A percentile compares a stretch with the other conserved stretches of the same genome.
Conservation (phyloP, 2,888 invertebrate genomes). For the Crocallis elinguaria region DNA sequence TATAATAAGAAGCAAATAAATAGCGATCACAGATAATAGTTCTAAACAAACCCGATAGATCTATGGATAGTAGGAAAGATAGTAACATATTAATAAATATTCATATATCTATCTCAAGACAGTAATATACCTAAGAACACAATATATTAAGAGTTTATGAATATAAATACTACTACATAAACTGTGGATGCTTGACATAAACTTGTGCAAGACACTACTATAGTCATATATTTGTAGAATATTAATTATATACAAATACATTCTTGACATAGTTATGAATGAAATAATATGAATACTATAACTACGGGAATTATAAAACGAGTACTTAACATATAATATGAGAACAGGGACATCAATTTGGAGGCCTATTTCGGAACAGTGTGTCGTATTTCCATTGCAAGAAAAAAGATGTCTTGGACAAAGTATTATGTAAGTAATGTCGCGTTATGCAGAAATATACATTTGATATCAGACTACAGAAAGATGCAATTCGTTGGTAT, state of each 20-base stretch:
- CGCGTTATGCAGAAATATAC: no score
- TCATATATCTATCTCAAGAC: constrained; percentile 35
- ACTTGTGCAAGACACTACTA: constrained; percentile 47
- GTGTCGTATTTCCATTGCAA: constrained; percentile 13
- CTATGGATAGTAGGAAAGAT: constrained; percentile 48
- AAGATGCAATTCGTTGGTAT: no score
- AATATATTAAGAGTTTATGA: constrained; percentile 19
- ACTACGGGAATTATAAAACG: not conserved
- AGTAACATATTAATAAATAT: constrained; percentile 35
- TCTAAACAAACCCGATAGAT: constrained; percentile 56
- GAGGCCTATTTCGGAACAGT: not conserved
- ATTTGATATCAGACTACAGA: no score
- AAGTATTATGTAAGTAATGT: no score
- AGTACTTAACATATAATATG: not conserved
- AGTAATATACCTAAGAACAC: constrained; percentile 33
- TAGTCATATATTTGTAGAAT: not conserved
- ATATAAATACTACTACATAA: constrained; percentile 40
- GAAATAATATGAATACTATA: not conserved
- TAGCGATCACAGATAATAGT: constrained; percentile 50
- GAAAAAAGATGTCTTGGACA: no score
- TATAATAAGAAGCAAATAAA: constrained; percentile 66
- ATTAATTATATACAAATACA: constrained; percentile 8
- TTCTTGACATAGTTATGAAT: not conserved
- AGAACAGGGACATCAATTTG: not conserved
- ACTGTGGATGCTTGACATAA: constrained; percentile 47